Evolutionary conservation across 2,113 vertebrate genomes (phyloP).

Genomic region (Ia io): DNA sequence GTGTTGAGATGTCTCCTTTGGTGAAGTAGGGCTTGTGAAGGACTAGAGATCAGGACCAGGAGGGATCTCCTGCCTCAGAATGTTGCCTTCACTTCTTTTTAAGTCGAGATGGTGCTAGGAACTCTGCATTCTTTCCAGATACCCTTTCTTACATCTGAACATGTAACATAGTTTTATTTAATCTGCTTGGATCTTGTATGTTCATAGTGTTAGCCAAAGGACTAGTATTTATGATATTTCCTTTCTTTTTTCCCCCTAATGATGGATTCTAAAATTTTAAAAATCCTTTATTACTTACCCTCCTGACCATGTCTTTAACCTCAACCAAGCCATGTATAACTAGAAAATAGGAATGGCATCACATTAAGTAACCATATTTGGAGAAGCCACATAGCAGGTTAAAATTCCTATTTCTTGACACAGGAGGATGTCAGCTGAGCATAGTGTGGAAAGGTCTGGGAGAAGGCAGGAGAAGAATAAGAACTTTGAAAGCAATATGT

Average conservation of each 20-base stretch:
- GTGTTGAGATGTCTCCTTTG: background rate
- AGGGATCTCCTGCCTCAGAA: constrained; percentile 4
- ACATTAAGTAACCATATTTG: background rate
- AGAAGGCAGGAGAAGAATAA: background rate
- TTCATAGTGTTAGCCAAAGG: constrained; percentile 20
- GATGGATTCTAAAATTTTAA: background rate
- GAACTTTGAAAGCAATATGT: background rate
- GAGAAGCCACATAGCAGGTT: background rate
- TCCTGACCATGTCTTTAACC: background rate
- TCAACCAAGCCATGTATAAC: background rate
- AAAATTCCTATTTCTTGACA: background rate
- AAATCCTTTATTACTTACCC: background rate
- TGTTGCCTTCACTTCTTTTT: constrained; percentile 5
- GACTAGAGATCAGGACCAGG: background rate
- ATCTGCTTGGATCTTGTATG: background rate
- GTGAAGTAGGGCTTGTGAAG: background rate
- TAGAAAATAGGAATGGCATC: background rate
- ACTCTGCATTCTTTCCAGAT: background rate
- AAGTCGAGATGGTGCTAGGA: background rate
- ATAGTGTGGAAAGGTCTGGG: background rate
- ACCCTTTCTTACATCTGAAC: background rate
- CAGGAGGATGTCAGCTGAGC: background rate
- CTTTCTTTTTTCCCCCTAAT: constrained; percentile 37
- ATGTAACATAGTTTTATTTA: background rate
- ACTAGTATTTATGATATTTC: background rate